Conservation (phyloP, 2,113 vertebrate genomes). For the Hipposideros armiger region DNA sequence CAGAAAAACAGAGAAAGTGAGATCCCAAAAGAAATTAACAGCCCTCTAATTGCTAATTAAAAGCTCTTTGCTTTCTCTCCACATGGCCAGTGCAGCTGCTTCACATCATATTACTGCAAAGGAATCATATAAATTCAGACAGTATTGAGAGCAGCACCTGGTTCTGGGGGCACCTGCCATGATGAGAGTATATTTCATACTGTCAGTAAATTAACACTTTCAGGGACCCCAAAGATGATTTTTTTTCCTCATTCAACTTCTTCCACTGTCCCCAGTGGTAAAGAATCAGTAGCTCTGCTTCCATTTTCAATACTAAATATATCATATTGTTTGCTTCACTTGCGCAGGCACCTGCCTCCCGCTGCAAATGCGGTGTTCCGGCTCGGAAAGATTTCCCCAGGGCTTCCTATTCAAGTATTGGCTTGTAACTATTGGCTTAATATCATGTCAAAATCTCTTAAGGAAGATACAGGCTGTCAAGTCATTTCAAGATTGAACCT, state of each 20-base stretch:
- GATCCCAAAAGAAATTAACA: conserved; percentile 93
- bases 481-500: conserved; percentile 87
- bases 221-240: conserved; percentile 86
- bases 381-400: conserved; percentile 93
- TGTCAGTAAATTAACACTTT: conserved; percentile 96
- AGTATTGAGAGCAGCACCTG: conserved; percentile 94
- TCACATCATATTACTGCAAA: conserved; percentile 88
- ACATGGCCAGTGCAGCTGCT: conserved; percentile 95
- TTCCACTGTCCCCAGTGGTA: conserved; percentile 89
- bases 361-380: conserved; percentile 90
- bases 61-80: conserved; percentile 95
- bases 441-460: conserved; percentile 94
- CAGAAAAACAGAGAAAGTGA: conserved; percentile 83
- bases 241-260: conserved; percentile 85
- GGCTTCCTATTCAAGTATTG: conserved; percentile 91
- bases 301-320: conserved; percentile 94
- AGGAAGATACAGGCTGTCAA: conserved; percentile 93
- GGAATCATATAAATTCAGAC: conserved; percentile 94
- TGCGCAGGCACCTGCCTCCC: conserved; percentile 92
- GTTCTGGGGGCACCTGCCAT: conserved; percentile 92
- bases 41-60: conserved; percentile 96
- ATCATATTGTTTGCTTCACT: conserved; percentile 92
- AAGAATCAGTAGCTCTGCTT: conserved; percentile 89
- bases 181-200: conserved; percentile 93
- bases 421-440: conserved; percentile 96